Conservation (phyloP, 2,113 vertebrate species). For the Eulacestoma nigropectus region DNA sequence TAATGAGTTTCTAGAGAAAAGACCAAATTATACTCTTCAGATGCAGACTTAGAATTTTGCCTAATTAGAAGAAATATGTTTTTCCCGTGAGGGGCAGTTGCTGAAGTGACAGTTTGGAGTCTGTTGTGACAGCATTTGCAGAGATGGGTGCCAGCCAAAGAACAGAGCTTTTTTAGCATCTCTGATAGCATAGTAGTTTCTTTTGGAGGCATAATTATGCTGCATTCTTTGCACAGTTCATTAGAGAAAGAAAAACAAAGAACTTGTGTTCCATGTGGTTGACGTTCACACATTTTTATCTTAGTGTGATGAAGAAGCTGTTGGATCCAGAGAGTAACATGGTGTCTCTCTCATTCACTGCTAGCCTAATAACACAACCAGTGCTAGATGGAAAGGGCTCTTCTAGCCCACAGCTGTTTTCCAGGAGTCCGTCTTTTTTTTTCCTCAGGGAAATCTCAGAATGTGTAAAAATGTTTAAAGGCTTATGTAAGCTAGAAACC, state of each 20-base stretch:
- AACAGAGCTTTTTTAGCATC: slow-evolving; percentile 8
- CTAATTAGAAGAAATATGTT: slow-evolving; percentile 57
- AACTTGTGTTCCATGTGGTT: slow-evolving; percentile 22
- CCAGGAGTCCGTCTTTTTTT: not conserved
- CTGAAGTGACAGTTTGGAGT: slow-evolving; percentile 47
- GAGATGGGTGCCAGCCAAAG: slow-evolving; percentile 46
- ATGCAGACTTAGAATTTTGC: slow-evolving; percentile 11
- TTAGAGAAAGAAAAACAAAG: slow-evolving; percentile 33
- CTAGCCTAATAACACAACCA: not conserved
- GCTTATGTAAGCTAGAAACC: not conserved
- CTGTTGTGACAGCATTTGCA: slow-evolving; percentile 47
- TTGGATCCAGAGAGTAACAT: not conserved
- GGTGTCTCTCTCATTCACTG: not conserved
- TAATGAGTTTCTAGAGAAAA: slow-evolving; percentile 48
- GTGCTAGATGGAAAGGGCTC: not conserved
- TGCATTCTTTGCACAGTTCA: slow-evolving; percentile 14
- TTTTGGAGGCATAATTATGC: not conserved
- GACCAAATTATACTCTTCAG: slow-evolving; percentile 38
- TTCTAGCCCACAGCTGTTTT: not conserved
- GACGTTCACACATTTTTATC: slow-evolving; percentile 23
- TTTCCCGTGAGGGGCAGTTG: slow-evolving; percentile 36
- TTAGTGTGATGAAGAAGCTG: not conserved
- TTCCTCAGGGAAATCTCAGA: not conserved
- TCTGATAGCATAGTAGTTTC: slow-evolving; percentile 9
- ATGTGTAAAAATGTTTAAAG: not conserved